Conservation (phyloP, 2,797 vertebrate species). For the Iguana delicatissima region DNA sequence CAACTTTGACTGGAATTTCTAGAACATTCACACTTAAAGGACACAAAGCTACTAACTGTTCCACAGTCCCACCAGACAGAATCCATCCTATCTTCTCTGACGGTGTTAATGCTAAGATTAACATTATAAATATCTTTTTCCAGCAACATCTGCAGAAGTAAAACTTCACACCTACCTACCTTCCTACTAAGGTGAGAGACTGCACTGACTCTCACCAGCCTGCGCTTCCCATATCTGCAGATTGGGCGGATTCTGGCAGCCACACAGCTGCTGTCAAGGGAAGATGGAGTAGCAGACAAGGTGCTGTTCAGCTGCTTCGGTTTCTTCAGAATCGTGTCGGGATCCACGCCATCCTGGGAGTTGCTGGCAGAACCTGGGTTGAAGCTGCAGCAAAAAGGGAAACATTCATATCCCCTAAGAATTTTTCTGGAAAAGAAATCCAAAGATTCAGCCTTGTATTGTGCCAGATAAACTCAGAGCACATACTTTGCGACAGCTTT, state of each 20-base stretch:
- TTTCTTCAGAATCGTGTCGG: constrained; percentile 59
- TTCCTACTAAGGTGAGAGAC: constrained; percentile 65
- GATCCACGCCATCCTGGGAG: constrained; percentile 12
- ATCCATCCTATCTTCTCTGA: not conserved
- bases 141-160: fast-evolving
- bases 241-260: constrained; percentile 69
- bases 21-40: too few relatives aligned
- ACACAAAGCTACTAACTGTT: not conserved
- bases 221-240: constrained; percentile 57
- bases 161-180: constrained; percentile 52
- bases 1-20: not conserved
- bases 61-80: not conserved
- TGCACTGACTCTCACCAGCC: constrained; percentile 56
- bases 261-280: constrained; percentile 53
- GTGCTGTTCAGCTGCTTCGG: constrained; percentile 26
- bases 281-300: constrained; percentile 11
- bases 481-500: not conserved
- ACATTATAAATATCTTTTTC: not conserved
- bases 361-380: constrained; percentile 23
- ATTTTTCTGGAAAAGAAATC: not conserved
- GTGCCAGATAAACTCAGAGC: not conserved
- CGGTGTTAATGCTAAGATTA: not conserved
- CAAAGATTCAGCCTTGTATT: not conserved
- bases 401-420: not conserved
- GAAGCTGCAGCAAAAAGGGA: constrained; percentile 42